Evolutionary conservation across 2,888 invertebrate species (phyloP).

Genomic region (Heliconius ismenius): DNA sequence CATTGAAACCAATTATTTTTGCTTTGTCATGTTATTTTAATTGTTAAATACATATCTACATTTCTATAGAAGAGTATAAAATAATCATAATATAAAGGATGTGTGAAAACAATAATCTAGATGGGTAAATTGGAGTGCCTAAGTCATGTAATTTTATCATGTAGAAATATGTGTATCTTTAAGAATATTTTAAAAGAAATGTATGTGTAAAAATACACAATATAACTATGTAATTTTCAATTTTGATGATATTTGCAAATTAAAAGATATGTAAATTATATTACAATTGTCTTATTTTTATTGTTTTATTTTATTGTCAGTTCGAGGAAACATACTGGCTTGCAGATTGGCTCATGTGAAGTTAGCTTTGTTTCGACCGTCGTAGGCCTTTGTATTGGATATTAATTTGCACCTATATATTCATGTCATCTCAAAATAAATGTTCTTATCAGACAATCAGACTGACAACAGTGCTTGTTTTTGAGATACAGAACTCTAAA

Average conservation of each 20-base stretch:
- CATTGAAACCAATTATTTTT: background rate
- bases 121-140: slow-evolving; percentile 12
- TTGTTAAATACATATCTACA: background rate
- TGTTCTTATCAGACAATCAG: too few relatives aligned
- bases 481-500: background rate
- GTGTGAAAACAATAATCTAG: slow-evolving; percentile 1
- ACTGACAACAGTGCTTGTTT: background rate
- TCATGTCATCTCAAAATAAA: too few relatives aligned
- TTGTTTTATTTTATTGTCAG: too few relatives aligned
- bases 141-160: slow-evolving; percentile 23
- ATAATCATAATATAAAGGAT: background rate
- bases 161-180: background rate
- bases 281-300: slow-evolving; percentile 3
- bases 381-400: too few relatives aligned
- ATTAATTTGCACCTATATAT: too few relatives aligned
- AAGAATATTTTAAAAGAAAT: slow-evolving; percentile 8
- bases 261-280: background rate
- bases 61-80: background rate
- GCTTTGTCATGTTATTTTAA: slow-evolving; percentile 4
- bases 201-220: slow-evolving; percentile 1
- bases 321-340: too few relatives aligned
- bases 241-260: slow-evolving; percentile 10
- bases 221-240: slow-evolving; percentile 11
- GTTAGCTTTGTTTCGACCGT: too few relatives aligned
- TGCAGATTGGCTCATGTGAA: too few relatives aligned